Evolutionary conservation across 2,888 invertebrate genomes (phyloP).

Genomic region (Zhengitettix transpicula): DNA sequence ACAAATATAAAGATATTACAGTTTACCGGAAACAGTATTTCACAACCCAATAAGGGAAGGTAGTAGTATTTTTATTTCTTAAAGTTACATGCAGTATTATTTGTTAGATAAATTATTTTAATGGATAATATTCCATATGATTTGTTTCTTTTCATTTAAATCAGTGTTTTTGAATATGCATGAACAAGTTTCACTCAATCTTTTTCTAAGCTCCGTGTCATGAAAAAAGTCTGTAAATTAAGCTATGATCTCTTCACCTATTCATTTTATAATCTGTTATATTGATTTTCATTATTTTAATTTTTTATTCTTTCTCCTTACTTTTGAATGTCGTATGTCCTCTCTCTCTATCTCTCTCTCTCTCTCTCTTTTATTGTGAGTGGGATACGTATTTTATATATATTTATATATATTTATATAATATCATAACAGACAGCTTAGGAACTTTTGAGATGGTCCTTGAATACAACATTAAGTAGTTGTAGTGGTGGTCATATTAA

Average conservation of each 20-base stretch:
- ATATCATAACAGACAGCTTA: constrained; percentile 31
- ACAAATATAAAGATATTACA: constrained; percentile 3
- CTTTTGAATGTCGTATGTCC: constrained; percentile 26
- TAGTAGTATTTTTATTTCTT: constrained; percentile 7
- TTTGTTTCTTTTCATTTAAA: constrained; percentile 7
- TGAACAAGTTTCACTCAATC: constrained; percentile 4
- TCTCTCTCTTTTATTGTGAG: constrained; percentile 20
- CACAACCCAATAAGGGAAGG: constrained; percentile 5
- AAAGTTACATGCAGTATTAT: constrained; percentile 2
- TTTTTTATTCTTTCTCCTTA: constrained; percentile 6
- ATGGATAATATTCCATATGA: constrained; percentile 5
- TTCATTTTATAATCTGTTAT: constrained; percentile 2
- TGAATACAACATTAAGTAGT: constrained; percentile 23
- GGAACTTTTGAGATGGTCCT: constrained; percentile 92
- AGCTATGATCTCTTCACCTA: constrained; percentile 17
- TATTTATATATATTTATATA: constrained; percentile 8
- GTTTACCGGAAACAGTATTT: constrained; percentile 2
- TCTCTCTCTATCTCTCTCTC: constrained; percentile 20
- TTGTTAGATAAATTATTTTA: constrained; percentile 2
- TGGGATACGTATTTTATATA: constrained; percentile 12
- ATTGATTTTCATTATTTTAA: constrained; percentile 12
- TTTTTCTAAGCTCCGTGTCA: constrained; percentile 9
- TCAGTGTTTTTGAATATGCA: constrained; percentile 11
- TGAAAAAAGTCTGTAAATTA: constrained; percentile 6
- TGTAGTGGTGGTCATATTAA: not conserved